phyloP scores from a whole-genome alignment of 2,797 vertebrate species.

The Myotis myotis region DNA sequence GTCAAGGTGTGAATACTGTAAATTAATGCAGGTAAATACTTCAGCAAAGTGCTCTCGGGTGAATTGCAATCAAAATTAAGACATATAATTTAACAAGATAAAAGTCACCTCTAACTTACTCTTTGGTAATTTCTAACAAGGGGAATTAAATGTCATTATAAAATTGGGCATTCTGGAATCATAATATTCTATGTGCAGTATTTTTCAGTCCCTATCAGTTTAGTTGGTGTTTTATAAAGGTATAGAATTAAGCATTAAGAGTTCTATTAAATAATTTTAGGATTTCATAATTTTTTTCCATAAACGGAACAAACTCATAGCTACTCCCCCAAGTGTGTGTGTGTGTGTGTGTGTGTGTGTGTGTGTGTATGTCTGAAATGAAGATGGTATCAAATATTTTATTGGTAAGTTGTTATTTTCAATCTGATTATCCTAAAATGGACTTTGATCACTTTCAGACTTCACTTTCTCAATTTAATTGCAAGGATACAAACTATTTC shows the following conservation, averaged over 20 bases:
- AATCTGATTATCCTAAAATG: slow-evolving; percentile 40
- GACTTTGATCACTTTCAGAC: slow-evolving; percentile 52
- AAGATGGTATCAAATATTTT: slow-evolving; percentile 17
- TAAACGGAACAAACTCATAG: neutral
- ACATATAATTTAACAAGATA: slow-evolving; percentile 69
- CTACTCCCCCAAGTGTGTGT: neutral
- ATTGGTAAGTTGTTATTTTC: slow-evolving; percentile 28
- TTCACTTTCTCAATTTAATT: slow-evolving; percentile 42
- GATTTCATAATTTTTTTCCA: slow-evolving; percentile 51
- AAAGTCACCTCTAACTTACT: slow-evolving; percentile 65
- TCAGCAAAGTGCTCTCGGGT: slow-evolving; percentile 54
- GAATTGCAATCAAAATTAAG: slow-evolving; percentile 70
- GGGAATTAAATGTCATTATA: slow-evolving; percentile 63
- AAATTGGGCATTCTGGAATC: slow-evolving; percentile 63
- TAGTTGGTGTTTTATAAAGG: slow-evolving; percentile 53
- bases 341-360: neutral
- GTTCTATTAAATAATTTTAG: slow-evolving; percentile 42
- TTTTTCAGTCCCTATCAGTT: slow-evolving; percentile 36
- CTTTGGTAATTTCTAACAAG: slow-evolving; percentile 67
- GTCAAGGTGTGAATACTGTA: slow-evolving; percentile 50
- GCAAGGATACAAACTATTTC: neutral
- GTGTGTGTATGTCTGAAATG: neutral
- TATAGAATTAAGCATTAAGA: slow-evolving; percentile 44
- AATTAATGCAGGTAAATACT: slow-evolving; percentile 71
- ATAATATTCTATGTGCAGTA: neutral